phyloP scores from a whole-genome alignment of 2,797 vertebrate species.

The Benthosema pterotum region DNA sequence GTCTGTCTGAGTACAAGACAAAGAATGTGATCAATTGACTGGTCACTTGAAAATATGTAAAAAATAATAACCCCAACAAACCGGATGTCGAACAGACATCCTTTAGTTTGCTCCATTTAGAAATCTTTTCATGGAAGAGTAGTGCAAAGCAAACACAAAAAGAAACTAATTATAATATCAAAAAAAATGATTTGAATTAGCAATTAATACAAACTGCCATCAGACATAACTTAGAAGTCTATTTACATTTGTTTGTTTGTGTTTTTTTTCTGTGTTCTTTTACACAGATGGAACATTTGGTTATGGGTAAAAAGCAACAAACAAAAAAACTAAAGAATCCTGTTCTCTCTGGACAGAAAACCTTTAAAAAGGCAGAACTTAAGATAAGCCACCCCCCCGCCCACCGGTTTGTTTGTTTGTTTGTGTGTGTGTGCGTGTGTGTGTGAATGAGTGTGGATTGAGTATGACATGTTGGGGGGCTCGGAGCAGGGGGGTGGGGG shows the following conservation, averaged over 20 bases:
- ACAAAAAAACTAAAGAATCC: slow-evolving; percentile 41
- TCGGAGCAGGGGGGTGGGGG: not conserved
- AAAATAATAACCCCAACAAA: slow-evolving; percentile 70
- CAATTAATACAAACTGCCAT: slow-evolving; percentile 67
- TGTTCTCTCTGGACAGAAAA: slow-evolving; percentile 53
- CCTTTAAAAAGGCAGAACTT: slow-evolving; percentile 60
- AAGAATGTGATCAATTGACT: slow-evolving; percentile 72
- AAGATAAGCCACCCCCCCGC: slow-evolving; percentile 37
- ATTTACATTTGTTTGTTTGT: slow-evolving; percentile 66
- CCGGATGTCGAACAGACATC: slow-evolving; percentile 71
- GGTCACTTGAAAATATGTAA: slow-evolving; percentile 66
- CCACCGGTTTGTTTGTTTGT: not conserved
- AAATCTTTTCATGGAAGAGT: slow-evolving; percentile 70
- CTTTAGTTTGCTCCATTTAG: slow-evolving; percentile 62
- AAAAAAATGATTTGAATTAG: slow-evolving; percentile 59
- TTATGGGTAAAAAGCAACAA: slow-evolving; percentile 55
- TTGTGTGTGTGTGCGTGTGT: slow-evolving; percentile 12
- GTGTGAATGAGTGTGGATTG: slow-evolving; percentile 26
- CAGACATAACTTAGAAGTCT: slow-evolving; percentile 64
- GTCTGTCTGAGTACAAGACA: slow-evolving; percentile 75
- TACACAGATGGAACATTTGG: slow-evolving; percentile 74
- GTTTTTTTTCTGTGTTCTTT: slow-evolving; percentile 45
- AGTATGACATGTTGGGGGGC: slow-evolving; percentile 33
- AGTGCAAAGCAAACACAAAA: slow-evolving; percentile 67
- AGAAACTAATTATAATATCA: too few relatives aligned